Evolutionary conservation across 1,140 invertebrate species (phyloP).

Genomic region (Lucilia cuprina): DNA sequence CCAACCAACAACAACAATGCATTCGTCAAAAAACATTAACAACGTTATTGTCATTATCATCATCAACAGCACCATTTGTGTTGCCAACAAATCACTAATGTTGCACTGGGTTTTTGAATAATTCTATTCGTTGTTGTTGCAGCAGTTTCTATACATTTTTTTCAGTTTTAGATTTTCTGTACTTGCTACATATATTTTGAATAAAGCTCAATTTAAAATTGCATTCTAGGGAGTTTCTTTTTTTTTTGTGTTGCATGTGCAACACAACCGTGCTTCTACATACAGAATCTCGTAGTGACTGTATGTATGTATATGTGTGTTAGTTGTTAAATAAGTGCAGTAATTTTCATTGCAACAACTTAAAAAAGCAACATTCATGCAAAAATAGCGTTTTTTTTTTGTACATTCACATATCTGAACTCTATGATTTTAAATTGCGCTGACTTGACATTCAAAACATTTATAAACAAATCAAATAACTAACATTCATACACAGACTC

Average conservation of each 20-base stretch:
- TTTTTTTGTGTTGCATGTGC: not conserved
- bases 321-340: not conserved
- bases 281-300: not conserved
- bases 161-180: not conserved
- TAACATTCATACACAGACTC: no score
- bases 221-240: conserved; percentile 27
- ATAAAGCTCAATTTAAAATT: conserved; percentile 24
- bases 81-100: conserved; percentile 28
- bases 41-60: conserved; percentile 29
- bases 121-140: not conserved
- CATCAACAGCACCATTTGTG: conserved; percentile 26
- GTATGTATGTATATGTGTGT: not conserved
- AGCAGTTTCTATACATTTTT: not conserved
- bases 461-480: conserved; percentile 26
- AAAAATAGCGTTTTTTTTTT: not conserved
- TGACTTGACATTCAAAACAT: conserved; percentile 32
- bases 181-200: not conserved
- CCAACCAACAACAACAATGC: not conserved
- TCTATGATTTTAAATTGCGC: conserved; percentile 31
- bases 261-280: not conserved
- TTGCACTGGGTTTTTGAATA: conserved; percentile 21
- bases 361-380: not conserved
- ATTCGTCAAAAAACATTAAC: not conserved
- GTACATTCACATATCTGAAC: not conserved
- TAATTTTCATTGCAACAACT: conserved; percentile 7